Conservation (phyloP, 2,113 vertebrate genomes). For the Lota lota region DNA sequence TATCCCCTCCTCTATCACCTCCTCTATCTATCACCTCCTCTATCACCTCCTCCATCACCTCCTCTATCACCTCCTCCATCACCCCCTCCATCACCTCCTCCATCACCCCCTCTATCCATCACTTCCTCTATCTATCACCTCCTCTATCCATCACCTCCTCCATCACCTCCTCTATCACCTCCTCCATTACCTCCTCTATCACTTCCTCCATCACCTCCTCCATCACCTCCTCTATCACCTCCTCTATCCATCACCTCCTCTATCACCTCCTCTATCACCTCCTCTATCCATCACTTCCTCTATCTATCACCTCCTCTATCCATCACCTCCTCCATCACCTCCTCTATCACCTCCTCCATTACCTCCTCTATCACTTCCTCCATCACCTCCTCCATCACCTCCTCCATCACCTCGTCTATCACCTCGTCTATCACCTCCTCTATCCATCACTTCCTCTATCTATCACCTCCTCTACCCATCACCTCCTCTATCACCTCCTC, state of each 20-base stretch:
- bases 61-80: no score
- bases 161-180: no score
- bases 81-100: neutral
- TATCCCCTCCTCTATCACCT: neutral
- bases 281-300: constrained; percentile 3
- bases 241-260: neutral
- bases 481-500: neutral
- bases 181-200: no score
- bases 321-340: neutral
- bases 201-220: no score
- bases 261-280: neutral
- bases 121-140: no score
- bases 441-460: no score
- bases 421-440: constrained; percentile 1
- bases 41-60: no score
- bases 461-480: constrained; percentile 36
- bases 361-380: neutral
- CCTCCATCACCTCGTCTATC: no score
- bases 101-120: neutral
- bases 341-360: neutral
- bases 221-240: neutral
- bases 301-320: constrained; percentile 35
- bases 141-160: constrained; percentile 29
- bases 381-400: no score
- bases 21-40: neutral